Evolutionary conservation across 2,888 invertebrate genomes (phyloP).

Genomic region (Lumbricus terrestris): DNA sequence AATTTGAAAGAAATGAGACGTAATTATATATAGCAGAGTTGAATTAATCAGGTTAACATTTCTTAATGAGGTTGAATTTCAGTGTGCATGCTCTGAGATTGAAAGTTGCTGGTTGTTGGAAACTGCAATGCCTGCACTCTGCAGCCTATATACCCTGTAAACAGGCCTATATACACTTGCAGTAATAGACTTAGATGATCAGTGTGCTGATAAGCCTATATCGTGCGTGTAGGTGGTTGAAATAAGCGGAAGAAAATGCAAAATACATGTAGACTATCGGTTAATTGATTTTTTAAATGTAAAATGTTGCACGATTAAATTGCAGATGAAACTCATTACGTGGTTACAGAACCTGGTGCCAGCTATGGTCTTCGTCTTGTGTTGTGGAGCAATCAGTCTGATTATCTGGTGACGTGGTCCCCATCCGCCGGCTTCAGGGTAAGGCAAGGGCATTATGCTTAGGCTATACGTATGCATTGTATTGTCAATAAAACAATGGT

Average conservation of each 20-base stretch:
- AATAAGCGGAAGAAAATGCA: background rate
- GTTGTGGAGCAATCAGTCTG: background rate
- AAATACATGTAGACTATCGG: background rate
- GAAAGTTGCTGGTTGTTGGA: too few relatives aligned
- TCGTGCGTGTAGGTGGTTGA: background rate
- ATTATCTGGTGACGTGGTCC: background rate
- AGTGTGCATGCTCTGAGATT: background rate
- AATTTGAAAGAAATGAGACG: background rate
- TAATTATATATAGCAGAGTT: background rate
- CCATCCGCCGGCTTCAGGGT: background rate
- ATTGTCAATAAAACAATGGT: too few relatives aligned
- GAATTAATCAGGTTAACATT: background rate
- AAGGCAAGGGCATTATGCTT: too few relatives aligned
- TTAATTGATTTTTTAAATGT: background rate
- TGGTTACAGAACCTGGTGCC: background rate
- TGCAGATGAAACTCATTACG: background rate
- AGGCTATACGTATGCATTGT: too few relatives aligned
- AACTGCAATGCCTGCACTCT: too few relatives aligned
- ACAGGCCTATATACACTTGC: too few relatives aligned
- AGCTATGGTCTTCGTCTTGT: constrained; percentile 3
- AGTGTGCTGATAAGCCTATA: background rate
- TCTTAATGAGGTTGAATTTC: background rate
- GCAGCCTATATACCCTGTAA: too few relatives aligned
- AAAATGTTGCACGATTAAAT: background rate
- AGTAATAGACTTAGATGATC: background rate